Percentiles rank a stretch among this genome's conserved stretches.
Conservation (phyloP, 1,140 invertebrate genomes). For the Ctenoplectra terminalis region DNA sequence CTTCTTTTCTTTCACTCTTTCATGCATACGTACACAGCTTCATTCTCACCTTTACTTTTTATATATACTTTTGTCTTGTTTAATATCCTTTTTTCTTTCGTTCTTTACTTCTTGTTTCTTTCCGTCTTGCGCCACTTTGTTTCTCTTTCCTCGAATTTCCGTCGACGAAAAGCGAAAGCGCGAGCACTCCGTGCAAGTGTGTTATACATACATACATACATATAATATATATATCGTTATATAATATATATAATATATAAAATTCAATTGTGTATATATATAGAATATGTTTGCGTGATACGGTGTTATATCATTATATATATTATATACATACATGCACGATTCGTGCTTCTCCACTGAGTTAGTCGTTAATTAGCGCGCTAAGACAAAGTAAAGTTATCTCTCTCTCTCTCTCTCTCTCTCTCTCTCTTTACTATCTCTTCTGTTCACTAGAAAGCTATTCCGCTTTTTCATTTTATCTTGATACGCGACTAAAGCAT, state of each 20-base stretch:
- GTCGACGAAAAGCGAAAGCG: slow-evolving; percentile 40
- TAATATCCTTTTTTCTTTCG: not conserved
- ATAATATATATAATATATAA: slow-evolving; percentile 49
- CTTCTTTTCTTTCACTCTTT: not conserved
- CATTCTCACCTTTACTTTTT: not conserved
- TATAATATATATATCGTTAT: slow-evolving; percentile 37
- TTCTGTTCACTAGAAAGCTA: not conserved
- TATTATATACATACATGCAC: slow-evolving; percentile 39
- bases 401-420: too few relatives aligned
- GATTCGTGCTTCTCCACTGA: not conserved
- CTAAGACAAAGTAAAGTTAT: slow-evolving; percentile 16
- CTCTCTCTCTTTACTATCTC: too few relatives aligned
- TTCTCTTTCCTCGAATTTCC: not conserved
- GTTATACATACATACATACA: slow-evolving; percentile 32
- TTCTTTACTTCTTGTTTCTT: not conserved
- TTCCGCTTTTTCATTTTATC: not conserved
- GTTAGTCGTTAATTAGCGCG: slow-evolving; percentile 24
- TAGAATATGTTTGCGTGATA: slow-evolving; percentile 28
- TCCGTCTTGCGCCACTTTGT: not conserved
- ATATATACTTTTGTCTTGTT: not conserved
- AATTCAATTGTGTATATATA: slow-evolving; percentile 22
- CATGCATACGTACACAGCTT: not conserved
- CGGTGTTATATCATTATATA: slow-evolving; percentile 24
- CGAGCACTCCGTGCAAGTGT: slow-evolving; percentile 5
- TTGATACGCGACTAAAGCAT: slow-evolving; percentile 11